phyloP scores from a whole-genome alignment of 2,888 invertebrate species.

The Chouioia cunea region DNA sequence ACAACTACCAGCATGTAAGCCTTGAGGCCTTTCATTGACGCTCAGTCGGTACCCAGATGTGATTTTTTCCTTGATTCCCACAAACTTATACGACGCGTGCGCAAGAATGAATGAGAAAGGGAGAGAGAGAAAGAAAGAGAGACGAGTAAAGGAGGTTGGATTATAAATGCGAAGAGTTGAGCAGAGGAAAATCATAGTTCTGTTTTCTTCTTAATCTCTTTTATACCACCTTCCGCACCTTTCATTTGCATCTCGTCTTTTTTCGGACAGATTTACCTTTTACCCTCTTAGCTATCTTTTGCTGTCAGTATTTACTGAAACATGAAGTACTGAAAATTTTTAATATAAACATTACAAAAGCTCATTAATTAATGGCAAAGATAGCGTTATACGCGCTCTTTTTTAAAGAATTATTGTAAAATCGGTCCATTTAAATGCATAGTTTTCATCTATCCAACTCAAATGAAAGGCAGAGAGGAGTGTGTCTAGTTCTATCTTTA shows the following conservation, averaged over 20 bases:
- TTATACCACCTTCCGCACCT: not conserved
- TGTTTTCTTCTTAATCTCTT: conserved; percentile 2
- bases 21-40: conserved; percentile 40
- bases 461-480: conserved; percentile 11
- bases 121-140: conserved; percentile 11
- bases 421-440: conserved; percentile 25
- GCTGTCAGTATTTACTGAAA: no score
- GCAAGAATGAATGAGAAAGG: no score
- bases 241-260: not conserved
- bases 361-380: no score
- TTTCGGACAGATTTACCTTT: no score
- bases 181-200: conserved; percentile 19
- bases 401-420: no score
- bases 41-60: conserved; percentile 59
- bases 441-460: conserved; percentile 13
- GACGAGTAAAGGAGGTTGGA: conserved; percentile 35
- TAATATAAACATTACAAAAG: no score
- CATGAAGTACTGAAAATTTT: no score
- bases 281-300: no score
- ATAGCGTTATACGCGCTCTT: no score
- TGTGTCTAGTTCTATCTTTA: not conserved
- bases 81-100: conserved; percentile 45
- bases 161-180: conserved; percentile 11
- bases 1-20: conserved; percentile 59
- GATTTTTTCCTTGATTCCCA: conserved; percentile 60